A percentile compares a stretch with the other conserved stretches of the same genome.
Evolutionary conservation across 2,888 invertebrate genomes (phyloP).

Genomic region (Apamea anceps): DNA sequence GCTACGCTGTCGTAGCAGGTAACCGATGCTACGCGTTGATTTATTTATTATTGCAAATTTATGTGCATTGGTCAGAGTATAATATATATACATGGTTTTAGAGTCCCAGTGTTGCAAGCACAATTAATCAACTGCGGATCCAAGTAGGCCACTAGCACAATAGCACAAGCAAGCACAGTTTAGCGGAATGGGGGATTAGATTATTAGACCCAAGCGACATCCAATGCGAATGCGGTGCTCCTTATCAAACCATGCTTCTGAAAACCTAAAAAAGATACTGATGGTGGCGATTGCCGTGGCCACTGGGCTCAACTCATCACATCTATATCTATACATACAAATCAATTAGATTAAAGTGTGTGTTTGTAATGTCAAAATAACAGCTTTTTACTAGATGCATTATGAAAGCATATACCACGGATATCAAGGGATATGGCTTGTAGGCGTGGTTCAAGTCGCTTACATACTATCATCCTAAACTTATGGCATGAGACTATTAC

Average conservation of each 20-base stretch:
- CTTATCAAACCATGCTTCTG: neutral
- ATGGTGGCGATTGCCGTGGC: too few species aligned
- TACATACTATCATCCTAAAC: too few species aligned
- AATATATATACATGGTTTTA: neutral
- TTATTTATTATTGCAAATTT: slow-evolving; percentile 10
- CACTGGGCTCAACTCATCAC: neutral
- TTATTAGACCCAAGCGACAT: neutral
- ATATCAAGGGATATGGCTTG: too few species aligned
- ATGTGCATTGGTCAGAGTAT: slow-evolving; percentile 1
- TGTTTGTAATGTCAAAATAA: too few species aligned
- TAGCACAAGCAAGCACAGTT: neutral
- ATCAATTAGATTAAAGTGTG: too few species aligned
- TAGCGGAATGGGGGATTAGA: neutral
- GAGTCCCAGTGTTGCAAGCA: neutral
- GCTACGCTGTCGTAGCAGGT: slow-evolving; percentile 33
- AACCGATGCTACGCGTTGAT: neutral
- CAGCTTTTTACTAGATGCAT: too few species aligned
- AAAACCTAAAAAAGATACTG: neutral
- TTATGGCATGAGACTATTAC: too few species aligned
- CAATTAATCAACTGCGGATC: neutral
- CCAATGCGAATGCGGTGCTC: neutral
- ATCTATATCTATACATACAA: too few species aligned
- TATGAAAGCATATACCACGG: too few species aligned
- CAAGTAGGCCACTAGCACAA: neutral
- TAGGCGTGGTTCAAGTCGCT: too few species aligned